Base-by-base conservation (phyloP, 2,888 invertebrate genomes). In the Caenorhabditis drosophilae region DNA sequence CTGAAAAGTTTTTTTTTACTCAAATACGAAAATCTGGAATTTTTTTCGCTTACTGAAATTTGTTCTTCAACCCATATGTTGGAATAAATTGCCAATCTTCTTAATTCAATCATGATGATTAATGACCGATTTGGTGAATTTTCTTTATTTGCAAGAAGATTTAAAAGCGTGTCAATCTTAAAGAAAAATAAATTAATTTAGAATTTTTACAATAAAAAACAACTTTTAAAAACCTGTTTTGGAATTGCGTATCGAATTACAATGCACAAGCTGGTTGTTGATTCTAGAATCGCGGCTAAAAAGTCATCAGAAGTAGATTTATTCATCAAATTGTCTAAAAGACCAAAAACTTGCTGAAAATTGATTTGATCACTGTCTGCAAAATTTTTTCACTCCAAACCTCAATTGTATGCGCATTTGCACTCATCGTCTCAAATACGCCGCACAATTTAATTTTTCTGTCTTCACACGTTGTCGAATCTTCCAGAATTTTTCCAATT, bases 1-100 rank as follows among this genome's bases (percentile, higher is more conserved):
- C 46, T 61, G 51, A 2, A n/a, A n/a, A n/a, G n/a, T n/a, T n/a
- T n/a, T n/a, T n/a, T n/a, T n/a, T n/a, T n/a, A n/a, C n/a, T n/a
- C n/a, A n/a, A n/a, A n/a, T n/a, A n/a, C n/a, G n/a, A n/a, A n/a
- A n/a, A n/a, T n/a, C n/a, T n/a, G n/a, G n/a, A n/a, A n/a, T n/a
- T n/a, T n/a, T n/a, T n/a, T n/a, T n/a, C n/a, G n/a, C n/a, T n/a
- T n/a, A n/a, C n/a, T n/a, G n/a, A n/a, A n/a, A 76, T 51, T 55
- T 73, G 74, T 27, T 53, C 61, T n/a, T 64, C 69, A 7, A 51
- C 67, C 76, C 76, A 76, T 3, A 70, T 47, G 42, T 67, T 74
- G 3, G 76, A 49, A 44, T 67, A 67, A 4, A 40, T 54, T 9
- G 76, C 62, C 9, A 76, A 45, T 31, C 52, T 26, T 11, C 38